A percentile compares a stretch with the other conserved stretches of the same genome.
Evolutionary conservation across 2,113 vertebrate genomes (phyloP).

Genomic region (Accipiter cooperii): DNA sequence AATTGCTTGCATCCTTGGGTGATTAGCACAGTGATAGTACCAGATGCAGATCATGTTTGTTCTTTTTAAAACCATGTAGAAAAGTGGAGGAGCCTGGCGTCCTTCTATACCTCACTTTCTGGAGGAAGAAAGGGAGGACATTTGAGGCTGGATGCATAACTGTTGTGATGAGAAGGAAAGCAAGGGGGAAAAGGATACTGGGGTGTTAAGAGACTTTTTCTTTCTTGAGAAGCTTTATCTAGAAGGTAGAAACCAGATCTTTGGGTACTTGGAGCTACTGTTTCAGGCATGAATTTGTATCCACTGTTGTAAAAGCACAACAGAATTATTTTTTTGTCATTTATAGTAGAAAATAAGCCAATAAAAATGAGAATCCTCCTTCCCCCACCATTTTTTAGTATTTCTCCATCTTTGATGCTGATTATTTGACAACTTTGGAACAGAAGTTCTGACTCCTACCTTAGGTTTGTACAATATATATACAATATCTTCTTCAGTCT

Average conservation of each 20-base stretch:
- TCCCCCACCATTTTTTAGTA: fast-evolving
- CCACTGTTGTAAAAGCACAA: not conserved
- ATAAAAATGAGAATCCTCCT: not conserved
- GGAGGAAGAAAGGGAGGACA: not conserved
- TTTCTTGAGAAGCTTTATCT: not conserved
- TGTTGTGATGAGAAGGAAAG: not conserved
- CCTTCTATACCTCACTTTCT: not conserved
- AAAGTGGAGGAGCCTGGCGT: not conserved
- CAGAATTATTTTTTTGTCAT: not conserved
- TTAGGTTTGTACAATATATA: not conserved
- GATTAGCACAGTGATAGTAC: not conserved
- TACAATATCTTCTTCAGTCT: not conserved
- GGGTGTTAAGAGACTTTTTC: not conserved
- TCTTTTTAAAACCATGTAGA: not conserved
- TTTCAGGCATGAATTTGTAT: not conserved
- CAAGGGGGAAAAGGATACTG: fast-evolving
- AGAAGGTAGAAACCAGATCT: not conserved
- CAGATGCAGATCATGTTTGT: not conserved
- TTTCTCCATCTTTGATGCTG: not conserved
- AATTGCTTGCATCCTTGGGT: not conserved
- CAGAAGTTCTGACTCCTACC: not conserved
- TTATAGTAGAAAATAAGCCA: not conserved
- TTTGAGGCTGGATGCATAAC: not conserved
- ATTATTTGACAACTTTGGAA: not conserved
- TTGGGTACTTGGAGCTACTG: not conserved